Conservation (phyloP, 2,888 invertebrate genomes). For the Exocentrus adspersus region DNA sequence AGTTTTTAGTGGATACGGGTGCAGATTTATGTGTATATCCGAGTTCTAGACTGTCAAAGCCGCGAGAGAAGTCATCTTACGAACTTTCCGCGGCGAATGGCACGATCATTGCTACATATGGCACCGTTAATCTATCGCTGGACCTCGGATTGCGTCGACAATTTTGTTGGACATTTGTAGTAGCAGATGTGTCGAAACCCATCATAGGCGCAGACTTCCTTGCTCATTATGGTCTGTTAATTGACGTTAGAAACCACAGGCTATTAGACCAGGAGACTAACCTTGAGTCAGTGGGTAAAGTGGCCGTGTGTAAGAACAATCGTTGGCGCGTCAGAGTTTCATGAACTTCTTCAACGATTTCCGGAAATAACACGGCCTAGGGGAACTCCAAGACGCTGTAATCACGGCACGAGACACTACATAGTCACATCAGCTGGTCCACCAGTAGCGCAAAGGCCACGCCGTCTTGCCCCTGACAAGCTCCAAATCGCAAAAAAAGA, state of each 20-base stretch:
- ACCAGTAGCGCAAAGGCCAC: slow-evolving; percentile 47
- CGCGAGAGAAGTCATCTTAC: background rate
- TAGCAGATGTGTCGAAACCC: slow-evolving; percentile 1
- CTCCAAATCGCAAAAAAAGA: slow-evolving; percentile 45
- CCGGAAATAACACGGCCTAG: no score
- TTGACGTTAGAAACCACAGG: background rate
- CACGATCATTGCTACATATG: background rate
- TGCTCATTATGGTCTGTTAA: background rate
- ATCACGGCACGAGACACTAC: background rate
- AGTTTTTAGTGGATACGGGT: slow-evolving; percentile 27
- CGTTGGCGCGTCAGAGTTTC: no score
- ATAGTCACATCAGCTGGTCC: slow-evolving; percentile 28
- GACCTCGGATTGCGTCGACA: slow-evolving; percentile 1
- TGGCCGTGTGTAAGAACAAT: background rate
- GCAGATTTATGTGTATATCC: slow-evolving; percentile 26
- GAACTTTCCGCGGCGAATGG: background rate
- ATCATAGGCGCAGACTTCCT: no score
- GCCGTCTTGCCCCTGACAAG: slow-evolving; percentile 51
- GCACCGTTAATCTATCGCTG: background rate
- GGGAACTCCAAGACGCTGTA: no score
- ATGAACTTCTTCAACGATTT: no score
- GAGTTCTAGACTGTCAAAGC: background rate
- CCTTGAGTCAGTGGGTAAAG: background rate
- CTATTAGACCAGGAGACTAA: background rate
- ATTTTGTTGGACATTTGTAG: slow-evolving; percentile 6